These are phyloP conservation scores for Baronia brevicornis DNA, from an alignment of 2,888 invertebrate species.

Conservation along the genomic window DNA sequence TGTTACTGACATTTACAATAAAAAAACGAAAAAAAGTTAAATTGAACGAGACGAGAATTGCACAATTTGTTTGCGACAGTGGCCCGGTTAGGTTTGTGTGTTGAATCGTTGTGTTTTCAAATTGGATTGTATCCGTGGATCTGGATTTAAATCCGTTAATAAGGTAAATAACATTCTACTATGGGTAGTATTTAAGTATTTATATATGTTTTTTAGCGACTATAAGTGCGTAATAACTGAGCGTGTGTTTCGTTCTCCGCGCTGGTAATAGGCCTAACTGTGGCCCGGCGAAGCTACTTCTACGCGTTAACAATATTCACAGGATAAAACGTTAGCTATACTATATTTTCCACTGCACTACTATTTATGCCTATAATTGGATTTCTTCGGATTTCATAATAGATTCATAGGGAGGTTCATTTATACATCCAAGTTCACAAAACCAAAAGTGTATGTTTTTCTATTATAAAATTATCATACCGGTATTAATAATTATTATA, in stretches of 20 bases:
- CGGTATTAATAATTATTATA: no score
- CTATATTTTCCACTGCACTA: no score
- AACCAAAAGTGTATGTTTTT: no score
- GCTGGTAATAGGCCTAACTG: conserved; percentile 8
- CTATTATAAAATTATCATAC: no score
- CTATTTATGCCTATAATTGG: no score
- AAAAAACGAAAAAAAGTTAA: conserved; percentile 16
- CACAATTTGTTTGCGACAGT: conserved; percentile 21
- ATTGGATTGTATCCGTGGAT: conserved; percentile 54
- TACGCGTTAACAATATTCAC: not conserved
- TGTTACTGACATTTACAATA: no score
- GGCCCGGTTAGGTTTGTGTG: conserved; percentile 23
- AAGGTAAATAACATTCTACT: conserved; percentile 38
- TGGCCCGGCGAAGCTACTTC: conserved; percentile 16
- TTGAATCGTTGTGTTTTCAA: conserved; percentile 20
- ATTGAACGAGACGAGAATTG: conserved; percentile 21
- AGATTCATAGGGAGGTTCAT: no score
- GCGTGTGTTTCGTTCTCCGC: conserved; percentile 3
- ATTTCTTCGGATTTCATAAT: no score
- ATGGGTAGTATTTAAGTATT: conserved; percentile 15
- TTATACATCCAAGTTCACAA: no score
- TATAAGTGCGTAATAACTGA: not conserved
- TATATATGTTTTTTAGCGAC: not conserved
- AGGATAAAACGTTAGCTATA: no score
- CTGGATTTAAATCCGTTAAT: conserved; percentile 44